A percentile compares a stretch with the other conserved stretches of the same genome.
Evolutionary conservation across 2,888 invertebrate species (phyloP).

Genomic region (Agonopterix arenella): DNA sequence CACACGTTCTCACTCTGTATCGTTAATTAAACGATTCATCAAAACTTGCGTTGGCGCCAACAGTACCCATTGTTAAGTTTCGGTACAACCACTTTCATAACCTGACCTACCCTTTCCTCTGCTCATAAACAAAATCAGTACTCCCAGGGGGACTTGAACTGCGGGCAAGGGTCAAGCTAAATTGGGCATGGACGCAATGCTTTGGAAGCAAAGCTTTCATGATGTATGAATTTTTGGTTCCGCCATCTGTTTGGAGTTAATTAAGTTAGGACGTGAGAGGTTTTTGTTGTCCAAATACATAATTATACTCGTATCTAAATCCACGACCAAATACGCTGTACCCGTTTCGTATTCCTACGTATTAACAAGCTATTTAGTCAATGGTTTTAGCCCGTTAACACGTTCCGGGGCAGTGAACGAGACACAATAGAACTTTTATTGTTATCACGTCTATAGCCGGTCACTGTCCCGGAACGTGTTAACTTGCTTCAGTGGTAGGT

Average conservation of each 20-base stretch:
- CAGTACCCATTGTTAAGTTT: constrained; percentile 28
- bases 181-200: constrained; percentile 13
- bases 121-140: neutral
- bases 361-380: too few relatives aligned
- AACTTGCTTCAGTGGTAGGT: too few relatives aligned
- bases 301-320: too few relatives aligned
- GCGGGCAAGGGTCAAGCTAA: constrained; percentile 2
- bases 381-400: too few relatives aligned
- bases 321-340: too few relatives aligned
- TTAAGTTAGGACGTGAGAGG: constrained; percentile 15
- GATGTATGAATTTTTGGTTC: constrained; percentile 18
- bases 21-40: constrained; percentile 38
- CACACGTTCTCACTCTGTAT: constrained; percentile 10
- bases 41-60: constrained; percentile 19
- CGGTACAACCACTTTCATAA: constrained; percentile 4
- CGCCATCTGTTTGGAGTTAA: constrained; percentile 24
- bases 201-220: constrained; percentile 2
- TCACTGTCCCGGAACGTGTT: too few relatives aligned
- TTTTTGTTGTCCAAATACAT: neutral
- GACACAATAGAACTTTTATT: too few relatives aligned
- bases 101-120: neutral
- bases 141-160: neutral
- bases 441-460: too few relatives aligned
- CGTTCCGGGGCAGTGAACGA: too few relatives aligned
- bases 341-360: too few relatives aligned